Evolutionary conservation across 2,797 vertebrate species (phyloP).

Genomic region (Trichosurus vulpecula): DNA sequence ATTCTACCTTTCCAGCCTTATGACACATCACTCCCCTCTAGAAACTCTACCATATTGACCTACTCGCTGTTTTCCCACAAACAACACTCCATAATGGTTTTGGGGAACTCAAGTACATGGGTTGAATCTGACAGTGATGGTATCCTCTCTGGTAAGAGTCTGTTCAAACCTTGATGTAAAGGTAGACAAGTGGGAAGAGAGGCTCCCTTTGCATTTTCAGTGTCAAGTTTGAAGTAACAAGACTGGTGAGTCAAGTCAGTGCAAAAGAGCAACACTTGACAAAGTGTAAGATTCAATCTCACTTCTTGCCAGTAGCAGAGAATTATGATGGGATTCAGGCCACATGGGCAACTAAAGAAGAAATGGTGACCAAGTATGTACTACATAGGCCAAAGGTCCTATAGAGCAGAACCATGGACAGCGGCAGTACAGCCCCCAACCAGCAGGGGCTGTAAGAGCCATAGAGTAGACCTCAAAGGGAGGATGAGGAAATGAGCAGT

Average conservation of each 20-base stretch:
- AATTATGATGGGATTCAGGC: neutral
- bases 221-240: neutral
- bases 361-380: neutral
- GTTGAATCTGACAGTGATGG: neutral
- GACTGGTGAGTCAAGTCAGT: neutral
- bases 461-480: neutral
- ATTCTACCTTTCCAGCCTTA: neutral
- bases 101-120: neutral
- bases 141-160: neutral
- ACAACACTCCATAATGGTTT: neutral
- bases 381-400: neutral
- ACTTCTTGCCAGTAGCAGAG: neutral
- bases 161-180: neutral
- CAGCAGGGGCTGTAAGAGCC: neutral
- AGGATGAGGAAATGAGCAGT: neutral
- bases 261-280: neutral
- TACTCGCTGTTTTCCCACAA: neutral
- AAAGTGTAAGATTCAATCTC: neutral
- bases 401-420: neutral
- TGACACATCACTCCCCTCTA: neutral
- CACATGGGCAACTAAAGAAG: neutral
- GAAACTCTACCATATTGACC: neutral
- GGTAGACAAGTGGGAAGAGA: neutral
- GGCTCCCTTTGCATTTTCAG: neutral
- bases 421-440: neutral